phyloP scores from a whole-genome alignment of 2,888 invertebrate species.

The Julus scandinavius region DNA sequence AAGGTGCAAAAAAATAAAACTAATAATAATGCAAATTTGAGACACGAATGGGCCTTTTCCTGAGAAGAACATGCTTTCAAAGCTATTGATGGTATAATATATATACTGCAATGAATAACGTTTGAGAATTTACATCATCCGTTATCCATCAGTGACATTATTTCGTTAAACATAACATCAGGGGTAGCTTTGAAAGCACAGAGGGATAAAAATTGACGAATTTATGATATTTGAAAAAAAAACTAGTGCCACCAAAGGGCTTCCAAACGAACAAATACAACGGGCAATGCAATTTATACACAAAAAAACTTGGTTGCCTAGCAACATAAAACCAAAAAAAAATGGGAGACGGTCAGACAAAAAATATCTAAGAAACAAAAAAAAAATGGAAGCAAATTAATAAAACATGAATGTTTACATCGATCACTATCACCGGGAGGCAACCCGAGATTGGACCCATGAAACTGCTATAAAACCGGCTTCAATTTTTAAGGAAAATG shows the following conservation, averaged over 20 bases:
- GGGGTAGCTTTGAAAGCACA: constrained; percentile 8
- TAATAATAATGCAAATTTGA: constrained; percentile 41
- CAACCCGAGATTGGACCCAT: constrained; percentile 50
- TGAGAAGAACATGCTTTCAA: constrained; percentile 39
- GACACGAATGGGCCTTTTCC: constrained; percentile 38
- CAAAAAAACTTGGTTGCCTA: constrained; percentile 47
- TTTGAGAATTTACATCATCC: not conserved
- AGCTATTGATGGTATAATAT: not conserved
- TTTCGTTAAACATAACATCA: not conserved
- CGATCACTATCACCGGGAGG: constrained; percentile 49
- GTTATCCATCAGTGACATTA: not conserved
- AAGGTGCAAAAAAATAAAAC: constrained; percentile 6
- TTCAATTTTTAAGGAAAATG: not conserved
- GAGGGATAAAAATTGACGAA: not conserved
- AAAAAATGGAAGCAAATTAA: constrained; percentile 48
- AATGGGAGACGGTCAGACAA: constrained; percentile 11
- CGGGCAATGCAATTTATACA: constrained; percentile 35
- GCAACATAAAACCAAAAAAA: not conserved
- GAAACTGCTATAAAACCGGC: constrained; percentile 8
- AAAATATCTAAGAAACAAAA: constrained; percentile 51
- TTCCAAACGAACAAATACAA: not conserved
- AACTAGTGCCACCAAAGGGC: not conserved
- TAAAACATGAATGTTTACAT: constrained; percentile 47
- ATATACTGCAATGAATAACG: no score
- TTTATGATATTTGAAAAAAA: constrained; percentile 5